Evolutionary conservation across 2,888 invertebrate genomes (phyloP).

Genomic region (Orchesella flavescens): DNA sequence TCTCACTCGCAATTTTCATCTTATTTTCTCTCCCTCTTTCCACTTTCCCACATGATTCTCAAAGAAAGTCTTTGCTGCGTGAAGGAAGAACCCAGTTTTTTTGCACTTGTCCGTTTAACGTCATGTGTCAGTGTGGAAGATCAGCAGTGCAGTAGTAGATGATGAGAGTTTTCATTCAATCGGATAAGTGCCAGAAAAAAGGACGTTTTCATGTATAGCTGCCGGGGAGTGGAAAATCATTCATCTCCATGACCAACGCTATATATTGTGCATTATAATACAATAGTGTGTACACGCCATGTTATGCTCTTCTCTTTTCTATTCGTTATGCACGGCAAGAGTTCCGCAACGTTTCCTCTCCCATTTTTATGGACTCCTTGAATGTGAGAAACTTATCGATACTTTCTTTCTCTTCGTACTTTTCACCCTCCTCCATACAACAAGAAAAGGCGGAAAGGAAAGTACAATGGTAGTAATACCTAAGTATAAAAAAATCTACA

Average conservation of each 20-base stretch:
- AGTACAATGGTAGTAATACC: no score
- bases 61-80: background rate
- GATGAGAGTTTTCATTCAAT: constrained; percentile 41
- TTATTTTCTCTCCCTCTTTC: background rate
- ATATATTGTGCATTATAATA: background rate
- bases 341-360: no score
- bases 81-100: background rate
- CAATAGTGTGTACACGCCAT: background rate
- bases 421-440: background rate
- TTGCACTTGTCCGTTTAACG: background rate
- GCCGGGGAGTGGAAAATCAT: background rate
- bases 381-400: background rate
- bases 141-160: constrained; percentile 17
- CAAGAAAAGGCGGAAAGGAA: no score
- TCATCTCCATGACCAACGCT: background rate
- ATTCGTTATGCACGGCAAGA: no score
- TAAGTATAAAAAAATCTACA: no score
- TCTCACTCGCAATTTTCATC: constrained; percentile 8
- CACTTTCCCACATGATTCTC: background rate
- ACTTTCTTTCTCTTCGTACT: background rate
- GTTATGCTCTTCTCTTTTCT: background rate
- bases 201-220: background rate
- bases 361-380: background rate
- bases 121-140: constrained; percentile 41
- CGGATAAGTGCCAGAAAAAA: constrained; percentile 6